phyloP scores from a whole-genome alignment of 1,140 invertebrate species.

The Argopecten irradians region DNA sequence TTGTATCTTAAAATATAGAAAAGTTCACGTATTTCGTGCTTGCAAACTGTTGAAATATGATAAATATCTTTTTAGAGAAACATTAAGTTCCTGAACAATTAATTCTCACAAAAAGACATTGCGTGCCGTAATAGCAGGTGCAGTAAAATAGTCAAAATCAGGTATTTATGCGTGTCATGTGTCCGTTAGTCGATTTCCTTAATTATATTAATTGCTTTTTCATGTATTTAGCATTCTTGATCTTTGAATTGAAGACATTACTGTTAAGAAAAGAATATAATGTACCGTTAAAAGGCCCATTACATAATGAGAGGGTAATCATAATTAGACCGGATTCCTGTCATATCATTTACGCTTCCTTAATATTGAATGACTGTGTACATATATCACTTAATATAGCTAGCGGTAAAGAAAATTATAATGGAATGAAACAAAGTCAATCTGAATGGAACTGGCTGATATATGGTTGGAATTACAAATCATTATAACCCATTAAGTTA shows the following conservation, averaged over 20 bases:
- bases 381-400: not conserved
- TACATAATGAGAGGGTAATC: not conserved
- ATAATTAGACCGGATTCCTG: not conserved
- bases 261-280: not conserved
- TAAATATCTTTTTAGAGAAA: not conserved
- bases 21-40: not conserved
- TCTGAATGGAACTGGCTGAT: not conserved
- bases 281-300: not conserved
- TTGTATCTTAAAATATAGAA: not conserved
- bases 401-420: not conserved
- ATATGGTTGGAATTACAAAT: not conserved
- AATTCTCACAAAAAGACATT: not conserved
- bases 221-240: conserved; percentile 10
- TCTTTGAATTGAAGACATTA: conserved; percentile 15
- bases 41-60: not conserved
- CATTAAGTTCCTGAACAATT: not conserved
- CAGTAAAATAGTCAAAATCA: not conserved
- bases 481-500: not conserved
- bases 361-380: not conserved
- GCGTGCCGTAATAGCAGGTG: not conserved
- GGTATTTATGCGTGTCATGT: not conserved
- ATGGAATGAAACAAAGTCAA: not conserved
- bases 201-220: conserved; percentile 3
- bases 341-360: not conserved
- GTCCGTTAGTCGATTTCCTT: not conserved